Percentiles rank a stretch among this genome's conserved stretches.
Evolutionary conservation across 2,888 invertebrate species (phyloP).

Genomic region (Bugulina stolonifera): DNA sequence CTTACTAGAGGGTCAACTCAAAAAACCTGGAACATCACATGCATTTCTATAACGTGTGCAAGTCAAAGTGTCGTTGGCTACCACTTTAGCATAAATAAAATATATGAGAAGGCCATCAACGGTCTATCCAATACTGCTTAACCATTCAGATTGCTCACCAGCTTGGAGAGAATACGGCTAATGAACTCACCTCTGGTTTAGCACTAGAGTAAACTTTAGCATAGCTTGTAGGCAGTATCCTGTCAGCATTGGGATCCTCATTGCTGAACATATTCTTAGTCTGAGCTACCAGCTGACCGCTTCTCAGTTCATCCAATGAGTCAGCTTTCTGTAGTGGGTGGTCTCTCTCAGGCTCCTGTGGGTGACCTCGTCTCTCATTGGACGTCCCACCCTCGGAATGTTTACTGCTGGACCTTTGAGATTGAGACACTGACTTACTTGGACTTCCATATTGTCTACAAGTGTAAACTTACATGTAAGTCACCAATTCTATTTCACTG

Average conservation of each 20-base stretch:
- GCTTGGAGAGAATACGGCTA: no score
- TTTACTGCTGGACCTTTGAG: no score
- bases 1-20: no score
- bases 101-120: no score
- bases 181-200: not conserved
- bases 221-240: not conserved
- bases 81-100: no score
- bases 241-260: not conserved
- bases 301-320: slow-evolving; percentile 1
- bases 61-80: no score
- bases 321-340: not conserved
- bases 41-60: no score
- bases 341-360: slow-evolving; percentile 10
- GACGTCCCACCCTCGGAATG: not conserved
- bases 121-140: no score
- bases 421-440: not conserved
- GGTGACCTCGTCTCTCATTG: not conserved
- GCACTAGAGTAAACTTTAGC: not conserved
- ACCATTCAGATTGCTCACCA: no score
- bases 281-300: not conserved
- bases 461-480: not conserved
- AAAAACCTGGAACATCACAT: no score
- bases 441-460: not conserved
- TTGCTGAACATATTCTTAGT: not conserved
- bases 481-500: no score